A percentile compares a stretch with the other conserved stretches of the same genome.
Evolutionary conservation across 2,888 invertebrate genomes (phyloP).

Genomic region (Drosophila robusta): DNA sequence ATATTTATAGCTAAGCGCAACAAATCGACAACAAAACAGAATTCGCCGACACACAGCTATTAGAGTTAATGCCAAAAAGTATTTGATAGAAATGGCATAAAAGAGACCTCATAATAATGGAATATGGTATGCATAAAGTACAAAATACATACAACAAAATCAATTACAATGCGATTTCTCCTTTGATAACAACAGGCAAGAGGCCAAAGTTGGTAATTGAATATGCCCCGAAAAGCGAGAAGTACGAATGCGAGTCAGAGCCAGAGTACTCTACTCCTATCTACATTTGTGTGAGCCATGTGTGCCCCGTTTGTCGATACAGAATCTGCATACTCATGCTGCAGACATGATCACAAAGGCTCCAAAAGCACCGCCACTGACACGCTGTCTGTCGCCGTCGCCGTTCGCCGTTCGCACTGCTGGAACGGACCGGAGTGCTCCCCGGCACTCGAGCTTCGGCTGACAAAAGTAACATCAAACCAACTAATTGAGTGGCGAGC

Average conservation of each 20-base stretch:
- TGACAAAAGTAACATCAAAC: conserved; percentile 78
- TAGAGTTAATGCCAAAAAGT: conserved; percentile 59
- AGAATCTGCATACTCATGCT: conserved; percentile 77
- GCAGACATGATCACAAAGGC: conserved; percentile 69
- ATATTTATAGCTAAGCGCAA: conserved; percentile 40
- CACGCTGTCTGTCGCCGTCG: conserved; percentile 67
- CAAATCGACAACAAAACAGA: conserved; percentile 50
- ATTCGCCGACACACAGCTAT: conserved; percentile 60
- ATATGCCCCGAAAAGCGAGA: conserved; percentile 50
- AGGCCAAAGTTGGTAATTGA: conserved; percentile 67
- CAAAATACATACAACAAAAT: conserved; percentile 60
- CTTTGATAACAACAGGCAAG: conserved; percentile 59
- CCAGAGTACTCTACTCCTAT: conserved; percentile 25
- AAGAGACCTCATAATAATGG: conserved; percentile 59
- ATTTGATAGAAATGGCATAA: conserved; percentile 50
- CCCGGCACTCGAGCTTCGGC: conserved; percentile 42
- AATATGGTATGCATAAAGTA: conserved; percentile 40
- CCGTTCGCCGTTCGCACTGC: conserved; percentile 1
- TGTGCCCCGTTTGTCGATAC: conserved; percentile 50
- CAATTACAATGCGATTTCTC: conserved; percentile 77
- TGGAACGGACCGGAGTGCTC: conserved; percentile 27
- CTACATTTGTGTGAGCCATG: conserved; percentile 25
- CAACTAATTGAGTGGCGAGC: conserved; percentile 79
- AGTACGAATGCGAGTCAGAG: conserved; percentile 29
- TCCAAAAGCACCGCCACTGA: conserved; percentile 76